phyloP scores from a whole-genome alignment of 2,888 invertebrate species.

The Polydrusus cervinus region DNA sequence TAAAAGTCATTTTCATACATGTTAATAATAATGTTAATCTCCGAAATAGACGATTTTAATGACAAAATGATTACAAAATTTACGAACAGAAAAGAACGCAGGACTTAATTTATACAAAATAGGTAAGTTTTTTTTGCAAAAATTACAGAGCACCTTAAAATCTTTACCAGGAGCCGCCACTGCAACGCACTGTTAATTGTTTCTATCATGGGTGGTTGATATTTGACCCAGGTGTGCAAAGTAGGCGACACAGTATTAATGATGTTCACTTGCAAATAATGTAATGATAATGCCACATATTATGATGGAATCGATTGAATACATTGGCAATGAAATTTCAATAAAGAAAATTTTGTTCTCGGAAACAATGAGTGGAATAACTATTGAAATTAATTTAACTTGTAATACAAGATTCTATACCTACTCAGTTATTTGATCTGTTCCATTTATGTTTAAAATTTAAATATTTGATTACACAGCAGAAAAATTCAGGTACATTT shows the following conservation, averaged over 20 bases:
- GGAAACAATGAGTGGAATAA: constrained; percentile 10
- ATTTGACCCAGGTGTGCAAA: constrained; percentile 21
- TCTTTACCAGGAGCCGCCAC: no score
- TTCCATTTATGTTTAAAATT: neutral
- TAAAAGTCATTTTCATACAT: no score
- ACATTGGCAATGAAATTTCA: constrained; percentile 41
- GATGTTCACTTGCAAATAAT: constrained; percentile 42
- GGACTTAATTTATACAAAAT: no score
- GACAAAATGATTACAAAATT: no score
- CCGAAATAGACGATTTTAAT: no score
- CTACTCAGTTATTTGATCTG: constrained; percentile 43
- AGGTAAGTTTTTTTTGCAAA: no score
- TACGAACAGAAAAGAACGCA: no score
- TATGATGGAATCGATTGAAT: constrained; percentile 3
- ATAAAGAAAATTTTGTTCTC: constrained; percentile 36
- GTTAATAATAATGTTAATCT: no score
- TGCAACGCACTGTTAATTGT: no score
- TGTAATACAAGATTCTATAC: constrained; percentile 35
- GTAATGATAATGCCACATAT: constrained; percentile 22
- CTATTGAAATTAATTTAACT: constrained; percentile 41
- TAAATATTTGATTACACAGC: neutral
- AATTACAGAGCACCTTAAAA: no score
- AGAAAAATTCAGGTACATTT: no score
- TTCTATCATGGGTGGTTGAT: no score
- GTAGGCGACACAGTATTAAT: constrained; percentile 25